These are phyloP conservation scores for Chiridota heheva DNA, from an alignment of 35 echinoderm and acorn worm species.

Conservation along the genomic window DNA sequence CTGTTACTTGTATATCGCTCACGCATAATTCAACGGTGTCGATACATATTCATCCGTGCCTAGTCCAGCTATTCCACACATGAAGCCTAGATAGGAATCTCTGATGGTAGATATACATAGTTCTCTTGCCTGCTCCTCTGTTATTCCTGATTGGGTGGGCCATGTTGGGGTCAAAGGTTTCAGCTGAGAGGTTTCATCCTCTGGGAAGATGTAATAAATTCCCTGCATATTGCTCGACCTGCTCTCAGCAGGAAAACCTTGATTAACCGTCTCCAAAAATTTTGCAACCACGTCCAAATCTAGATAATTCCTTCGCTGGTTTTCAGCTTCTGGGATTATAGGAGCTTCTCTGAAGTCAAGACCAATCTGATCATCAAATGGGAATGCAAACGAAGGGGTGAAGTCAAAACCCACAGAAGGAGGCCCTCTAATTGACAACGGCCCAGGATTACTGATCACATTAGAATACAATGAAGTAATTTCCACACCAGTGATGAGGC, in stretches of 20 bases:
- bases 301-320: no score
- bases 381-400: no score
- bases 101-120: constrained; percentile 70
- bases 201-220: constrained; percentile 71
- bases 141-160: constrained; percentile 90
- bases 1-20: constrained; percentile 85
- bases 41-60: constrained; percentile 66
- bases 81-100: constrained; percentile 52
- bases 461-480: no score
- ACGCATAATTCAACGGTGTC: constrained; percentile 89
- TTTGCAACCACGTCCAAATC: not conserved
- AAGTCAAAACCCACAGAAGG: no score
- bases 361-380: no score
- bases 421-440: no score
- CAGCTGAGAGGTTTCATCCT: constrained; percentile 55
- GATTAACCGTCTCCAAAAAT: not conserved
- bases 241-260: constrained; percentile 23
- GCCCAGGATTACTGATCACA: no score
- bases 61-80: constrained; percentile 53
- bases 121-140: constrained; percentile 66
- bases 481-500: no score
- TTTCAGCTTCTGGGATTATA: no score
- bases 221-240: constrained; percentile 6
- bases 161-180: constrained; percentile 53
- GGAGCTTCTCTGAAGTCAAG: no score